Conservation (phyloP, 2,888 invertebrate species). For the Andrena bicolor region DNA sequence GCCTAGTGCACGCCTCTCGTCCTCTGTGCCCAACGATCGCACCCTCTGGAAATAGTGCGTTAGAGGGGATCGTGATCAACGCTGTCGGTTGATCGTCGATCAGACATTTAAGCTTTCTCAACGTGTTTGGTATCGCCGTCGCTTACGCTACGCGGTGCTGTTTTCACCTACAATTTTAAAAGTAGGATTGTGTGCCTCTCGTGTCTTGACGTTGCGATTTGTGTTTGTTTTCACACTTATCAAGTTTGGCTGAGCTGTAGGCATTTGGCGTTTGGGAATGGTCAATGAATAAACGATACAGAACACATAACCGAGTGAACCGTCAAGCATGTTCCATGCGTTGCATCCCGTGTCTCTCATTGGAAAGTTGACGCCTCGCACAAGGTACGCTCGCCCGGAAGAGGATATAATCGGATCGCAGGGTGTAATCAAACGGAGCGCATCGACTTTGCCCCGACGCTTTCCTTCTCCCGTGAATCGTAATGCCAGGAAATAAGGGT, state of each 20-base stretch:
- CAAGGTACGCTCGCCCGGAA: slow-evolving; percentile 12
- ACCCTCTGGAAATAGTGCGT: slow-evolving; percentile 32
- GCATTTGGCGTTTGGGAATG: no score
- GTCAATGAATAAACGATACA: not conserved
- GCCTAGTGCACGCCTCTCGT: slow-evolving; percentile 31
- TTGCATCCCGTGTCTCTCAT: not conserved
- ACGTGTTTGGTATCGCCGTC: not conserved
- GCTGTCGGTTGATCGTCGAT: not conserved
- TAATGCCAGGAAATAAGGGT: slow-evolving; percentile 67
- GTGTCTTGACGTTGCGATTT: no score
- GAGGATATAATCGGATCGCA: slow-evolving; percentile 67
- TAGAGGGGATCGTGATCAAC: slow-evolving; percentile 14
- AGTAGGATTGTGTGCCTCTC: no score
- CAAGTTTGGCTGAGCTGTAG: no score
- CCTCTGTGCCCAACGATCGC: slow-evolving; percentile 22
- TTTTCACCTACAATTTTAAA: not conserved
- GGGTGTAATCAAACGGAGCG: slow-evolving; percentile 66
- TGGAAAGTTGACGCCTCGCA: slow-evolving; percentile 39
- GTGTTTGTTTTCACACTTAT: no score
- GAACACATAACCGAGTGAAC: not conserved
- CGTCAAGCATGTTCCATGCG: not conserved
- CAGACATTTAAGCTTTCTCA: not conserved
- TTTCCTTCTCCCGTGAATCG: slow-evolving; percentile 40
- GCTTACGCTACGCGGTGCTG: not conserved
- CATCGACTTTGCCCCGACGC: slow-evolving; percentile 58